Percentiles rank a stretch among this genome's conserved stretches.
phyloP scores from a whole-genome alignment of 2,888 invertebrate species.

The Cheilosia grossa region DNA sequence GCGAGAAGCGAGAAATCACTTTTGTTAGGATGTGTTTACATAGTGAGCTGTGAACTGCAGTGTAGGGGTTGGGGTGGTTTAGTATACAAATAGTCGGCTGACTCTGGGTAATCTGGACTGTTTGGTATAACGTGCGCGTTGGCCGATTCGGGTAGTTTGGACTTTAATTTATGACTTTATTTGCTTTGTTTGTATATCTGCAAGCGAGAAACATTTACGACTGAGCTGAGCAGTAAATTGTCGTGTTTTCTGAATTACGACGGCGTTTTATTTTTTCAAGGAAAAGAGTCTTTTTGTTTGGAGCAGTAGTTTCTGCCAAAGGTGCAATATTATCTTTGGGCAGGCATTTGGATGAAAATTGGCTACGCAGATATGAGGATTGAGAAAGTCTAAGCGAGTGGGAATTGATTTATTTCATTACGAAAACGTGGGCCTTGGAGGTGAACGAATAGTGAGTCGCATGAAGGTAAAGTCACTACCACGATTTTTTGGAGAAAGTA shows the following conservation, averaged over 20 bases:
- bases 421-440: background rate
- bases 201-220: slow-evolving; percentile 12
- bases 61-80: background rate
- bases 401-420: slow-evolving; percentile 20
- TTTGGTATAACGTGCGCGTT: slow-evolving; percentile 21
- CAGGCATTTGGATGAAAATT: background rate
- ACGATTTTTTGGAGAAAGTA: no score
- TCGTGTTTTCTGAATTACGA: slow-evolving; percentile 9
- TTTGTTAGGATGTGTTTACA: slow-evolving; percentile 12
- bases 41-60: background rate
- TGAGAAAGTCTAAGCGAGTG: background rate
- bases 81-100: background rate
- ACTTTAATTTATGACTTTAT: slow-evolving; percentile 15
- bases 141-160: slow-evolving; percentile 10
- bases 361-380: background rate
- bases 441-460: background rate
- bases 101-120: slow-evolving; percentile 11
- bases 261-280: background rate
- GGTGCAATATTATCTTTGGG: background rate
- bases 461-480: no score
- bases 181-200: background rate
- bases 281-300: background rate
- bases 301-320: slow-evolving; percentile 2
- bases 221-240: slow-evolving; percentile 11
- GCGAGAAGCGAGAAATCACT: slow-evolving; percentile 3